These are phyloP conservation scores for Dugesia japonica DNA, from an alignment of 2,888 invertebrate genomes.

Conservation along the genomic window DNA sequence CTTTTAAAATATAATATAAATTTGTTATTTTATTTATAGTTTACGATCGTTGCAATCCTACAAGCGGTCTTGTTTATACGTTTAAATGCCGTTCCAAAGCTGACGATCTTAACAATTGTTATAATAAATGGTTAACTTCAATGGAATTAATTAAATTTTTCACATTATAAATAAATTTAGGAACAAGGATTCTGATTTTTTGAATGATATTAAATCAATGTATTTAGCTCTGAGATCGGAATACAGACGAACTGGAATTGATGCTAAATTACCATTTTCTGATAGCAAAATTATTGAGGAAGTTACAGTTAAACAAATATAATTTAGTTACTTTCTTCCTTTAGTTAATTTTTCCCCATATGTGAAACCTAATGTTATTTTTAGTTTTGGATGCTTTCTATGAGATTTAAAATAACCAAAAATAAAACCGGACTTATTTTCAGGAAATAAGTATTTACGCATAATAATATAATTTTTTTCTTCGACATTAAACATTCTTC, in stretches of 20 bases:
- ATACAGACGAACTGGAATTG: not conserved
- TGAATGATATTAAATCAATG: not conserved
- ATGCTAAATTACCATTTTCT: not conserved
- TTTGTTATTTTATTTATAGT: not conserved
- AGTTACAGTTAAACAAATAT: no score
- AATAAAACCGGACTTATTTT: no score
- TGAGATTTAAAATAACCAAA: no score
- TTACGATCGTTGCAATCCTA: not conserved
- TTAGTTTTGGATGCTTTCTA: no score
- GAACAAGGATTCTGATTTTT: not conserved
- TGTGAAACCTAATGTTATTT: no score
- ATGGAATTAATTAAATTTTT: not conserved
- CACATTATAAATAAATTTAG: not conserved
- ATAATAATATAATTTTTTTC: no score
- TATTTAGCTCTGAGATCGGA: not conserved
- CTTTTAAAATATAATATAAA: no score
- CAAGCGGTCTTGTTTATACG: not conserved
- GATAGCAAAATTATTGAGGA: no score
- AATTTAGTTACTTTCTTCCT: no score
- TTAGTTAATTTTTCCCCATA: no score
- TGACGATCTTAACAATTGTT: not conserved
- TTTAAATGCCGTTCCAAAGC: not conserved
- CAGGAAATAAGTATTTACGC: no score
- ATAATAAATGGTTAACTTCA: not conserved
- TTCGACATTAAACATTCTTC: no score